phyloP scores from a whole-genome alignment of 2,113 vertebrate species.

The Gavia stellata region DNA sequence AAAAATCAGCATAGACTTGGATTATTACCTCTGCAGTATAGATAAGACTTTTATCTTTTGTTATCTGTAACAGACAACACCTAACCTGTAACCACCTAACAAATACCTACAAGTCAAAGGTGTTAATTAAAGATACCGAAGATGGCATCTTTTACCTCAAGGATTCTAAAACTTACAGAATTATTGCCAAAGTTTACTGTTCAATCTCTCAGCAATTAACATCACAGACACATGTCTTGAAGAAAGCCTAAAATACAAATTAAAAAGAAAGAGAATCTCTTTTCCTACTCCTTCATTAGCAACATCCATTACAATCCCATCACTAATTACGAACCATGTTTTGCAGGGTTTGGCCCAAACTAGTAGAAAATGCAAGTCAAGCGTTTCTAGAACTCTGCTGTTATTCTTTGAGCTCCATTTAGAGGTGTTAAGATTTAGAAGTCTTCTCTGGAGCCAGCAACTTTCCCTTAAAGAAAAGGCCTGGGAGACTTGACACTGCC shows the following conservation, averaged over 20 bases:
- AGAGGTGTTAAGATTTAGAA: background rate
- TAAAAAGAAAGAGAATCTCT: background rate
- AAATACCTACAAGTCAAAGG: background rate
- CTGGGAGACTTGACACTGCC: rapidly evolving
- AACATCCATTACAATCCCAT: background rate
- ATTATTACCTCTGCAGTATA: background rate
- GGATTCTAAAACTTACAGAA: conserved; percentile 1
- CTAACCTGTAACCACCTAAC: no score
- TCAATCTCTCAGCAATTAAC: background rate
- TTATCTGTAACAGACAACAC: background rate
- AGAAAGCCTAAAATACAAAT: background rate
- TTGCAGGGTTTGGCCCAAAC: background rate
- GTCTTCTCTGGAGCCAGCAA: background rate
- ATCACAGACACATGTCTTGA: background rate
- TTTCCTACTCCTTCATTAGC: background rate
- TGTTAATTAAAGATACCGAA: background rate
- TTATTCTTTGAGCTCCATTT: background rate
- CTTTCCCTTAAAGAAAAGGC: background rate
- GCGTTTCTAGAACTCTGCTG: background rate
- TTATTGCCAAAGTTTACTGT: background rate
- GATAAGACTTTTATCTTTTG: background rate
- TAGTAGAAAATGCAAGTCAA: background rate
- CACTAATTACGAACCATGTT: background rate
- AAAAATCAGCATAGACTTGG: background rate
- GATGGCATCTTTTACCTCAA: background rate